Base-by-base conservation (phyloP, 2,888 invertebrate species). In the Atethmia centrago region DNA sequence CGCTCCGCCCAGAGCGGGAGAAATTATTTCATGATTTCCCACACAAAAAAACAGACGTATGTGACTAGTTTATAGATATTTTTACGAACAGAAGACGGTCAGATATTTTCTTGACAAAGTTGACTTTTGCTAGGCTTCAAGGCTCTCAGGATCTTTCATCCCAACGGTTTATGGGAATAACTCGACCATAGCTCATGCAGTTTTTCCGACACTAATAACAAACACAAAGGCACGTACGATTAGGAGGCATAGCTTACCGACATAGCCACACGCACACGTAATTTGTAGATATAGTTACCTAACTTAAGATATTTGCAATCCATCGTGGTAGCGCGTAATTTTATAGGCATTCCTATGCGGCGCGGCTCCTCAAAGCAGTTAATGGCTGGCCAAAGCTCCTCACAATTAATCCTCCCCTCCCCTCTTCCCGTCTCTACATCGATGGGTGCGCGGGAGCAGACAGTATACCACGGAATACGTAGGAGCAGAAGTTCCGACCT, bases 351-450 rank as follows among this genome's bases (percentile, higher is more conserved):
- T 80, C 75, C 83, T 71, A 56, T 68, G 74, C 72, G 69, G 49
- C 49, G 78, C 85, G 88, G 87, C 79, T 77, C 68, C 76, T 86
- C 85, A 90, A 88, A 88, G 87, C 67, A 69, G 73, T 87, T 86
- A 87, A 85, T 87, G 69, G 71, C 78, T 82, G 73, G 79, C 79
- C 82, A 81, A 82, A 85, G 81, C 84, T 83, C 74, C 76, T 85
- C 83, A 90, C 88, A 90, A 88, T 90, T 90, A 89, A 83, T 71
- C 65, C 79, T 71, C 74, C 77, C 47, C 36, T 31, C 49, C 25
- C 16, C 64, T 63, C 31, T 28, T 36, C 49, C 53, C 63, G 62
- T 36, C 69, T 40, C 69, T 40, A 61, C 66, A 67, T 77, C 85
- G 76, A 85, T 86, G 71, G 71, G 75, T 85, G 88, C 87, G 83